Conservation (phyloP, 2,113 vertebrate species). For the Azemiops feae region DNA sequence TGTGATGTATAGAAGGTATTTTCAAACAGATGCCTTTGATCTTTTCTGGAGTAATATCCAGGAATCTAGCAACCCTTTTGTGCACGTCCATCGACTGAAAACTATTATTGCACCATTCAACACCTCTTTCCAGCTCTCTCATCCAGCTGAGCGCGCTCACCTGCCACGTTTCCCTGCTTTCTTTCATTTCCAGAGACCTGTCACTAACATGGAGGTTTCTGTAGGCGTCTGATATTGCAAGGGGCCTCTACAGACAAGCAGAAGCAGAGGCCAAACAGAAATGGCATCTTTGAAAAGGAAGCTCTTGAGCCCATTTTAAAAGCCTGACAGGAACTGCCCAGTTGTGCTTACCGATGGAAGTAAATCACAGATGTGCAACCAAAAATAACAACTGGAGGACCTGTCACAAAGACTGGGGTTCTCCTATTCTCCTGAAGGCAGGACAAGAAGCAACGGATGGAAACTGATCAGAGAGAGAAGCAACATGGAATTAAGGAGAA, state of each 20-base stretch:
- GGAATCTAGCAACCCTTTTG: not conserved
- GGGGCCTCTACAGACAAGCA: not conserved
- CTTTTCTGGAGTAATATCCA: not conserved
- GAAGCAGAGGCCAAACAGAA: not conserved
- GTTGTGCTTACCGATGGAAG: not conserved
- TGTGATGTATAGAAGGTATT: not conserved
- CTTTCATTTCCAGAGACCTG: not conserved
- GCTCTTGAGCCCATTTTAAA: not conserved
- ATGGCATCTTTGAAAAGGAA: not conserved
- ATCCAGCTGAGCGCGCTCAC: accelerated
- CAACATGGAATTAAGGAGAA: no score
- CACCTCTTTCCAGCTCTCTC: not conserved
- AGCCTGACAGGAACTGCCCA: accelerated
- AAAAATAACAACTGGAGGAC: not conserved
- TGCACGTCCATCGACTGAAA: slow-evolving; percentile 1
- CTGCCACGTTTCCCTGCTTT: not conserved
- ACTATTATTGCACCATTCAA: not conserved
- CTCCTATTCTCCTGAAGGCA: no score
- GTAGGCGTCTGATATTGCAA: not conserved
- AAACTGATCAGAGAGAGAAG: no score
- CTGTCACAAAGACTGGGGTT: not conserved
- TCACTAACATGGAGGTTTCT: not conserved
- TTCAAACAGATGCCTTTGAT: not conserved
- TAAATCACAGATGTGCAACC: slow-evolving; percentile 7
- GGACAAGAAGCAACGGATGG: no score